Base-by-base conservation (phyloP, 2,113 vertebrate species). In the Megaceryle torquata region DNA sequence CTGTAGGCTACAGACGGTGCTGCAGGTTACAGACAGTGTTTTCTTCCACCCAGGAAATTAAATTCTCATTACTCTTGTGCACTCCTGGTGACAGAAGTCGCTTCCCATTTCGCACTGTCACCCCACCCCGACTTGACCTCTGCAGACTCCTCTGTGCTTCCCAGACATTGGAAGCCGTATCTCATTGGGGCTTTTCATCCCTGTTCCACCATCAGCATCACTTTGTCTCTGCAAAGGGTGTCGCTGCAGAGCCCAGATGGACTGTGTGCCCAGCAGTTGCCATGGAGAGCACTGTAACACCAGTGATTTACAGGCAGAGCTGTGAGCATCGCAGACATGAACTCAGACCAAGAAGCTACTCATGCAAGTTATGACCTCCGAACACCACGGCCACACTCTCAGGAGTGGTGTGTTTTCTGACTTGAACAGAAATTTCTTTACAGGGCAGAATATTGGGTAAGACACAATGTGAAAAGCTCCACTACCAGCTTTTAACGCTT, bases 261-360 rank as follows among this genome's bases (percentile, higher is more conserved):
- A 14, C 72, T 10, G 37, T 2, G 16, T 11, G 24, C 22, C 29
- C 61, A 9, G 21, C 2, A 0, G 18, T 24, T 13, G 61, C 53
- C 50, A 8, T 0, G 18, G 56, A 54, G 31, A 76, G 20, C 54
- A 59, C 54, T 13, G 2, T 1, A 10, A 18, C 84, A 29, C 53
- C 29, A 87, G 64, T 1, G 2, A 35, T 6, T 29, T 15, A 33
- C 65, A 33, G 44, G 76, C 63, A 46, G 44, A 88, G 69, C 53
- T 46, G 48, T 4, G 3, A 63, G 53, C 0, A 1, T 13, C 63
- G 77, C 69, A n/a, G 0, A 41, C 1, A 0, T 0, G n/a, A 69
- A 21, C 35, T 17, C 41, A 13, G 29, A 18, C 11, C 48, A 43
- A 60, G 56, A 54, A 84, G 35, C 50, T 11, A 10, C 51, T 53